Evolutionary conservation across 2,797 vertebrate genomes (phyloP).

Genomic region (Esox masquinongy): DNA sequence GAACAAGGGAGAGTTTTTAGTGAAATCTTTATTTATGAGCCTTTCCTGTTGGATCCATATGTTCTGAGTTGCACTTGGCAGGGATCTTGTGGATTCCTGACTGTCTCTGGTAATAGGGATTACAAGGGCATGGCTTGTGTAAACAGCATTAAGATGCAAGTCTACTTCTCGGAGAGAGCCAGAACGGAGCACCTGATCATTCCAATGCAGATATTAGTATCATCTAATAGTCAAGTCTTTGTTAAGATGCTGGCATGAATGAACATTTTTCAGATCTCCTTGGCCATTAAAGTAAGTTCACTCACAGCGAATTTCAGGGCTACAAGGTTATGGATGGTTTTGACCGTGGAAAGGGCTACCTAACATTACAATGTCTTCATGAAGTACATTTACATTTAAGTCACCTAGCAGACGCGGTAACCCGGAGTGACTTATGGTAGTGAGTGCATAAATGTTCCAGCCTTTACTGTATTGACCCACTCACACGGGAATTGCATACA

Average conservation of each 20-base stretch:
- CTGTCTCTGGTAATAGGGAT: slow-evolving; percentile 53
- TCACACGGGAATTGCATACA: no score
- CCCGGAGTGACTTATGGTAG: no score
- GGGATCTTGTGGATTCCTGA: slow-evolving; percentile 50
- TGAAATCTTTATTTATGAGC: slow-evolving; percentile 56
- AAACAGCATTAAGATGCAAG: slow-evolving; percentile 51
- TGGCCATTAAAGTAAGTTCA: background rate
- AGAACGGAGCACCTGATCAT: slow-evolving; percentile 20
- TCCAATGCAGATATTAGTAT: slow-evolving; percentile 5
- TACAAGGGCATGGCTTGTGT: slow-evolving; percentile 48
- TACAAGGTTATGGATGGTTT: background rate
- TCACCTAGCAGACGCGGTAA: no score
- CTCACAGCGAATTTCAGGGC: background rate
- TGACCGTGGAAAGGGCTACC: background rate
- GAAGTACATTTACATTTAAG: background rate
- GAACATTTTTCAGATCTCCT: background rate
- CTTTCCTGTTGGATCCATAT: slow-evolving; percentile 54
- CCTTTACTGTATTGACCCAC: no score
- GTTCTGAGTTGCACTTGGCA: slow-evolving; percentile 64
- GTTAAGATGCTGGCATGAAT: background rate
- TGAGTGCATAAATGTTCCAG: no score
- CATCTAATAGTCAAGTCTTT: background rate
- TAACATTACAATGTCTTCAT: background rate
- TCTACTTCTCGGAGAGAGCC: slow-evolving; percentile 19
- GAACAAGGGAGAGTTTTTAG: slow-evolving; percentile 28